These are phyloP conservation scores for Drosophila parabipectinata DNA, from an alignment of 1,140 invertebrate genomes.

Conservation along the genomic window DNA sequence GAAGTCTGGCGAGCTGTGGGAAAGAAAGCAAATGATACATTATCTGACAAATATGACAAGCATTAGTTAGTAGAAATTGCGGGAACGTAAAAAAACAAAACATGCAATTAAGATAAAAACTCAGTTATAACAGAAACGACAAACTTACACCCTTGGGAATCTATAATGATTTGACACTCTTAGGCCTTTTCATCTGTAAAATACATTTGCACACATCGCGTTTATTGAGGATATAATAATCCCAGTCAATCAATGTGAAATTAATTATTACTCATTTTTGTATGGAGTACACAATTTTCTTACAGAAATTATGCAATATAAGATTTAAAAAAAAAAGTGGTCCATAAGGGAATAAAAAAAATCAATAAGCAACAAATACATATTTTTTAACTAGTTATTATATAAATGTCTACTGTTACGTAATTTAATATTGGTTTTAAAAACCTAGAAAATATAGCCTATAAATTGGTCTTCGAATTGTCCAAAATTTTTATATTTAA, in stretches of 20 bases:
- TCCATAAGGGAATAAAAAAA: no score
- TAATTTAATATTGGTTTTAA: no score
- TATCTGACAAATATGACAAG: neutral
- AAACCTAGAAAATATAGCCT: no score
- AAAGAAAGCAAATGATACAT: conserved; percentile 6
- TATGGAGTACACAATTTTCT: no score
- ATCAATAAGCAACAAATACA: no score
- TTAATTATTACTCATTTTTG: no score
- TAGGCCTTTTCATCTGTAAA: conserved; percentile 77
- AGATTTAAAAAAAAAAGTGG: no score
- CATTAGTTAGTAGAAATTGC: conserved; percentile 1
- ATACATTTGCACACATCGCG: conserved; percentile 35
- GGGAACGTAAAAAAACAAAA: neutral
- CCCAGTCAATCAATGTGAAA: neutral
- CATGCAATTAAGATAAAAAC: conserved; percentile 5
- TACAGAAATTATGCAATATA: no score
- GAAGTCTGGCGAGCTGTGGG: conserved; percentile 51
- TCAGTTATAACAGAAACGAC: conserved; percentile 10
- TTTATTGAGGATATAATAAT: neutral
- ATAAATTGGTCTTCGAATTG: no score
- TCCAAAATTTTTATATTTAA: no score
- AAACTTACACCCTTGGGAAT: conserved; percentile 54
- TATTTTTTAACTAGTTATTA: no score
- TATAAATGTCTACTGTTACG: no score
- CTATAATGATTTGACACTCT: conserved; percentile 15